phyloP scores from a whole-genome alignment of 2,888 invertebrate genomes.

The Diaperis boleti region DNA sequence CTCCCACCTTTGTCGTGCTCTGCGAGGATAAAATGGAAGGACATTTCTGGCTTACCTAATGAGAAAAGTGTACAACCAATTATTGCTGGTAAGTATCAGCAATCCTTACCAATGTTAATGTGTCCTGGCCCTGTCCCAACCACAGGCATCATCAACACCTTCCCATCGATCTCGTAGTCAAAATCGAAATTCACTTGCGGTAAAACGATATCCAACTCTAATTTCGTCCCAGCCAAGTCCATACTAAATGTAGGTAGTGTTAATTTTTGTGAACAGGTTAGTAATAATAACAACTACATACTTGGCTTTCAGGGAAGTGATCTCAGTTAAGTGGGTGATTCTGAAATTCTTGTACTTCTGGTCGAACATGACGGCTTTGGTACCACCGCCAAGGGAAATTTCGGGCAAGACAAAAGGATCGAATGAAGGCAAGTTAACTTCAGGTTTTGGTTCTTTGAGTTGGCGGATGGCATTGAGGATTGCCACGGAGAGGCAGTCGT shows the following conservation, averaged over 20 bases:
- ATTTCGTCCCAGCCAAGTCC: background rate
- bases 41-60: background rate
- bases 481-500: constrained; percentile 6
- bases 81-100: no score
- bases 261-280: no score
- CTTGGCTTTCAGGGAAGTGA: background rate
- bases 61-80: background rate
- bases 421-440: background rate
- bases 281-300: no score
- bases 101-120: background rate
- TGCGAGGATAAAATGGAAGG: background rate
- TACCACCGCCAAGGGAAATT: background rate
- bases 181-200: background rate
- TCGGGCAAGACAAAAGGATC: constrained; percentile 5
- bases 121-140: background rate
- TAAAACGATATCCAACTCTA: background rate
- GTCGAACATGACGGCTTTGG: background rate
- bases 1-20: background rate
- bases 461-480: background rate
- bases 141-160: constrained; percentile 1
- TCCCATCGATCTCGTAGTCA: constrained; percentile 8
- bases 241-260: background rate
- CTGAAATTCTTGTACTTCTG: constrained; percentile 4
- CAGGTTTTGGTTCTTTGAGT: background rate
- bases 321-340: background rate